Percentiles rank a stretch among this genome's conserved stretches.
Conservation (phyloP, 2,888 invertebrate species). For the Phyto melanocephala region DNA sequence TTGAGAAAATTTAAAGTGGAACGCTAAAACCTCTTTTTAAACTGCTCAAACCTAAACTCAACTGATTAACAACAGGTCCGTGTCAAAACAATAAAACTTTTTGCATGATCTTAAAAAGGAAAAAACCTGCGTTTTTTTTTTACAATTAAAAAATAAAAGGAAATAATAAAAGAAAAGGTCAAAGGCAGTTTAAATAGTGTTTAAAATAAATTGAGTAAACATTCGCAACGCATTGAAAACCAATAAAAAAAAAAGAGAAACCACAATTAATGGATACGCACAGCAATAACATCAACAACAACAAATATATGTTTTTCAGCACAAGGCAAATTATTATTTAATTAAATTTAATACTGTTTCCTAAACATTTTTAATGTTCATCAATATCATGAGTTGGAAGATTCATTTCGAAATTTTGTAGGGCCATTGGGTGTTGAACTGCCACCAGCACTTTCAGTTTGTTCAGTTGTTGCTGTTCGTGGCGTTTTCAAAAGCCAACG, state of each 20-base stretch:
- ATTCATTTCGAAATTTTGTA: constrained; percentile 34
- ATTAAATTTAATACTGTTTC: constrained; percentile 54
- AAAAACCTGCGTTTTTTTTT: too few relatives aligned
- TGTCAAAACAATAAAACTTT: too few relatives aligned
- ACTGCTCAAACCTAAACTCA: too few relatives aligned
- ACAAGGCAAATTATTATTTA: constrained; percentile 6
- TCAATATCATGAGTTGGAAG: constrained; percentile 55
- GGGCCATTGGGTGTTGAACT: constrained; percentile 32
- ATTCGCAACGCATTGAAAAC: constrained; percentile 21
- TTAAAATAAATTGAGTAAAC: background rate
- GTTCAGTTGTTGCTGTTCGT: constrained; percentile 40
- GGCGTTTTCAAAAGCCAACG: constrained; percentile 75
- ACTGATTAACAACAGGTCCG: too few relatives aligned
- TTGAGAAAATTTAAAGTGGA: too few relatives aligned
- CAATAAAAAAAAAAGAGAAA: constrained; percentile 61
- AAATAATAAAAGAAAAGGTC: background rate
- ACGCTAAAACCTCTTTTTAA: too few relatives aligned
- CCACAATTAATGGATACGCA: constrained; percentile 18
- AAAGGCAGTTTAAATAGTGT: constrained; percentile 50
- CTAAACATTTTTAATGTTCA: background rate
- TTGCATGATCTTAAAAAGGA: too few relatives aligned
- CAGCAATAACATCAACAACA: constrained; percentile 39
- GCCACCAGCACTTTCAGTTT: background rate
- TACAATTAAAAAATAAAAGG: too few relatives aligned
- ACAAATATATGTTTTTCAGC: background rate